Conservation (phyloP, 2,113 vertebrate genomes). For the Nestor notabilis region DNA sequence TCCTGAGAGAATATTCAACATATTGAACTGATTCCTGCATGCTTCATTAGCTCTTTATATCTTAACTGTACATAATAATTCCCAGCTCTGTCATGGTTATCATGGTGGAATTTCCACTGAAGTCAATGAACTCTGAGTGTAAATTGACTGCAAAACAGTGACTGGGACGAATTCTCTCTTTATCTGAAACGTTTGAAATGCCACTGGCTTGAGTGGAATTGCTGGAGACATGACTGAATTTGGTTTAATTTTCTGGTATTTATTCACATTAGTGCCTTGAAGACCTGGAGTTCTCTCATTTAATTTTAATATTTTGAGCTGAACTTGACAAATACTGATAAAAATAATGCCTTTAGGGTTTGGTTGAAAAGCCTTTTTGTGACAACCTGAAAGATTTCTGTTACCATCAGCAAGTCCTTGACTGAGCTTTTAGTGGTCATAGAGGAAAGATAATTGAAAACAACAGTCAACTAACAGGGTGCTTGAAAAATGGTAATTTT, state of each 20-base stretch:
- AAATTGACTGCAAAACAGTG: constrained; percentile 38
- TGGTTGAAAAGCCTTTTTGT: constrained; percentile 15
- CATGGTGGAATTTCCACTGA: constrained; percentile 31
- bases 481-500: not conserved
- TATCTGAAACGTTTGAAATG: constrained; percentile 55
- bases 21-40: constrained; percentile 6
- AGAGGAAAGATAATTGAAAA: constrained; percentile 38
- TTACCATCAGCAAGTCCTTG: not conserved
- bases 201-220: constrained; percentile 6
- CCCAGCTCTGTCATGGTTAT: constrained; percentile 32
- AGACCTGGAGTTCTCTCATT: constrained; percentile 36
- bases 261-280: constrained; percentile 41
- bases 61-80: constrained; percentile 47
- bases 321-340: constrained; percentile 54
- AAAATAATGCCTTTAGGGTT: constrained; percentile 25
- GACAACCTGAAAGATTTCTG: not conserved
- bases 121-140: constrained; percentile 20
- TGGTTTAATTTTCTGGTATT: constrained; percentile 58
- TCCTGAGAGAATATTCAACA: constrained; percentile 50
- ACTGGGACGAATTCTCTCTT: constrained; percentile 40
- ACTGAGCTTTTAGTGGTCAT: constrained; percentile 22
- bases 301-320: constrained; percentile 53
- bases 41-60: constrained; percentile 39
- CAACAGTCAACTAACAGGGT: not conserved
- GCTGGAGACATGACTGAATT: constrained; percentile 30